Evolutionary conservation across 2,113 vertebrate species (phyloP).

Genomic region (Spea multiplicata): DNA sequence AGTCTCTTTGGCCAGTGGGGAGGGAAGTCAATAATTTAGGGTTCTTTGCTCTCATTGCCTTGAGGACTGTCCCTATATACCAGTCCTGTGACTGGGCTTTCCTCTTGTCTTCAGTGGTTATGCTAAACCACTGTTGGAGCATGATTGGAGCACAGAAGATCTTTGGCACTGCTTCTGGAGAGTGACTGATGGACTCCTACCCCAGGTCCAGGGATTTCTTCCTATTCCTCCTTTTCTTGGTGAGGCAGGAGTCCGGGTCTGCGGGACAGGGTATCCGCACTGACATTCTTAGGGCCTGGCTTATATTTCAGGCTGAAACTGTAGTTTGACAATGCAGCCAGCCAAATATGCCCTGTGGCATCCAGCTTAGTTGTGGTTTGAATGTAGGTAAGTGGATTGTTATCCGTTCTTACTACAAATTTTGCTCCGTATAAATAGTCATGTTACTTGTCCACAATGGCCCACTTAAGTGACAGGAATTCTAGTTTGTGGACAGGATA

Average conservation of each 20-base stretch:
- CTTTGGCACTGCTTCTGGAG: no score
- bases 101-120: neutral
- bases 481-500: slow-evolving; percentile 19
- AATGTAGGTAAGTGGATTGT: no score
- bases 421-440: neutral
- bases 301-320: neutral
- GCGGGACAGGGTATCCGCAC: neutral
- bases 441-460: slow-evolving; percentile 7
- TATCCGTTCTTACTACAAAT: no score
- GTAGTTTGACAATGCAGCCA: no score
- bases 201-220: neutral
- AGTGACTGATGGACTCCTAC: neutral
- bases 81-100: slow-evolving; percentile 3
- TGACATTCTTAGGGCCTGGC: neutral
- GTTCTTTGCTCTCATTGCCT: neutral
- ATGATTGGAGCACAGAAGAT: no score
- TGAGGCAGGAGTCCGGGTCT: neutral
- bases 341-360: no score
- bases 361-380: no score
- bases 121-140: no score
- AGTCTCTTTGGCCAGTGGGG: neutral
- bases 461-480: slow-evolving; percentile 17
- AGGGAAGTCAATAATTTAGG: no score
- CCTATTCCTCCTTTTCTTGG: neutral
- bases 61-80: neutral